These are phyloP conservation scores for Dicerorhinus sumatrensis DNA, from an alignment of 2,113 vertebrate genomes.

Conservation along the genomic window DNA sequence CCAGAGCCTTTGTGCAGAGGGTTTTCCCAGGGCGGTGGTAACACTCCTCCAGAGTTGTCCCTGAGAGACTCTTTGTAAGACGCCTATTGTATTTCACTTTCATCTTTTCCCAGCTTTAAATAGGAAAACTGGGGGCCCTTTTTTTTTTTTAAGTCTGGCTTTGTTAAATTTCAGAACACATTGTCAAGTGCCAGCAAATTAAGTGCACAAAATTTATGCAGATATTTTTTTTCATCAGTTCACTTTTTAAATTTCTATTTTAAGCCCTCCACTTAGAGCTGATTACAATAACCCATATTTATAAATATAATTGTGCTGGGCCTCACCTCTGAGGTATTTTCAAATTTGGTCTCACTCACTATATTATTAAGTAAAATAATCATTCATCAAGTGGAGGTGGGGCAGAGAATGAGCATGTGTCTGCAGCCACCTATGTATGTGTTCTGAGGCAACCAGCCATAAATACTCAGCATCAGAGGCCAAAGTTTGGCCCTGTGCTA, in stretches of 20 bases:
- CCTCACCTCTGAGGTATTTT: constrained; percentile 37
- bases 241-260: constrained; percentile 14
- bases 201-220: not conserved
- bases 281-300: not conserved
- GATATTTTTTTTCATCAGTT: not conserved
- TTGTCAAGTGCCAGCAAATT: constrained; percentile 8
- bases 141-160: not conserved
- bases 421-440: constrained; percentile 6
- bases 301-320: not conserved
- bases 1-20: not conserved
- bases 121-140: not conserved
- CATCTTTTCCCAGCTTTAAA: not conserved
- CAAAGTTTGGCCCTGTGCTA: not conserved
- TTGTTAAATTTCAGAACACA: not conserved
- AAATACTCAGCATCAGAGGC: not conserved
- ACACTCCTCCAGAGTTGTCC: not conserved
- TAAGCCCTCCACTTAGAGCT: not conserved
- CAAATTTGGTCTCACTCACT: constrained; percentile 21
- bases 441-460: not conserved
- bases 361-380: constrained; percentile 55
- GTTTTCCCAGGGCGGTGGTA: not conserved
- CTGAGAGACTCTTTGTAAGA: not conserved
- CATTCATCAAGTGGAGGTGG: not conserved
- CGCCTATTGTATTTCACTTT: not conserved
- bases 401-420: not conserved